These are phyloP conservation scores for Corapipo altera DNA, from an alignment of 2,113 vertebrate genomes.

Conservation along the genomic window DNA sequence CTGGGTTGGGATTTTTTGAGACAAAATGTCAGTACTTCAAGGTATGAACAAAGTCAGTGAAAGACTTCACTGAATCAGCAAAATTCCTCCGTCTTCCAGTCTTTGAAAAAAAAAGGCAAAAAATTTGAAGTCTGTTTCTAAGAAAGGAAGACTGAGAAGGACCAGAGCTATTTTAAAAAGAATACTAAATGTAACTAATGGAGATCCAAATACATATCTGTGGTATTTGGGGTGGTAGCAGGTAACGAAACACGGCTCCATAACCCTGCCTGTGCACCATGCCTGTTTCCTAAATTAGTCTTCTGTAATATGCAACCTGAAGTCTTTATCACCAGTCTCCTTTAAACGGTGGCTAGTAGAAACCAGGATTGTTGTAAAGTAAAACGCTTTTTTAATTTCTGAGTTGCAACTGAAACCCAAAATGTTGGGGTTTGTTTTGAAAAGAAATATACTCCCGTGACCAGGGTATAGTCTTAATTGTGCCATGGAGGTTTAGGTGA, in stretches of 20 bases:
- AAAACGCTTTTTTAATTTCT: not conserved
- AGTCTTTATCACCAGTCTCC: not conserved
- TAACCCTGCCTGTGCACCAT: not conserved
- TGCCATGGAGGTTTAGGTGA: not conserved
- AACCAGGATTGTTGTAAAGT: not conserved
- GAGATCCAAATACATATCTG: not conserved
- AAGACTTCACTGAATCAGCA: constrained; percentile 32
- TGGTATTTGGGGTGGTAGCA: not conserved
- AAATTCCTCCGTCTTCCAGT: not conserved
- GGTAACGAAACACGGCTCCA: not conserved
- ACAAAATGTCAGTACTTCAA: not conserved
- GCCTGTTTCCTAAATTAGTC: not conserved
- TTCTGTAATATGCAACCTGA: not conserved
- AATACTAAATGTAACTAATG: not conserved
- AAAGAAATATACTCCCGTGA: not conserved
- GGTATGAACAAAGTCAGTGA: constrained; percentile 20
- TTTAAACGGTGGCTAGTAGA: not conserved
- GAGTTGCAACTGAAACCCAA: not conserved
- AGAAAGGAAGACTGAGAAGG: not conserved
- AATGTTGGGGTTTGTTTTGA: not conserved
- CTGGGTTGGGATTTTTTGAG: not conserved
- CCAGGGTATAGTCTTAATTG: not conserved
- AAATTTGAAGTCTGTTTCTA: not conserved
- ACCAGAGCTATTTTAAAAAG: not conserved
- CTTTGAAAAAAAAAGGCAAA: not conserved